These are phyloP conservation scores for Paedocypris micromegethes DNA, from an alignment of 2,797 vertebrate species.

Conservation along the genomic window DNA sequence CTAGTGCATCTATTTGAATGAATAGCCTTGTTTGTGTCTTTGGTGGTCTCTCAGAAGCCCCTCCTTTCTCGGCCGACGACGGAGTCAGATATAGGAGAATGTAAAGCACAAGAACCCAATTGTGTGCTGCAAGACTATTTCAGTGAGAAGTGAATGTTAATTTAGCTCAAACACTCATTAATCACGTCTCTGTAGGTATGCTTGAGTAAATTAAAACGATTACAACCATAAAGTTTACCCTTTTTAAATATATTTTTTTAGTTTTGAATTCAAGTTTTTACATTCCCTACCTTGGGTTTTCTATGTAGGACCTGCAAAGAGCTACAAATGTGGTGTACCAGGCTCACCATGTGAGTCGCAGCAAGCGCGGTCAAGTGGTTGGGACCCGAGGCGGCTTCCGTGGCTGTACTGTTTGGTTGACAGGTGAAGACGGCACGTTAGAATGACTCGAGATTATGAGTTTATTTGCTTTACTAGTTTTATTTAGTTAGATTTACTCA, in stretches of 20 bases:
- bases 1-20: slow-evolving; percentile 30
- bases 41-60: slow-evolving; percentile 7
- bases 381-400: slow-evolving; percentile 90
- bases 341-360: slow-evolving; percentile 91
- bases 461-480: too few relatives aligned
- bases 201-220: too few relatives aligned
- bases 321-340: slow-evolving; percentile 93
- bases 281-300: not conserved
- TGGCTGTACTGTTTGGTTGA: slow-evolving; percentile 96
- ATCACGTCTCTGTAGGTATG: not conserved
- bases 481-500: too few relatives aligned
- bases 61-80: slow-evolving; percentile 4
- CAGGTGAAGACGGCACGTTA: slow-evolving; percentile 65
- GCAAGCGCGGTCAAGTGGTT: slow-evolving; percentile 89
- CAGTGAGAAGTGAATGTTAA: not conserved
- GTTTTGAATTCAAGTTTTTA: not conserved
- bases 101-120: slow-evolving; percentile 12
- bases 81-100: not conserved
- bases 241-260: too few relatives aligned
- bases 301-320: slow-evolving; percentile 66
- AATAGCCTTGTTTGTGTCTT: slow-evolving; percentile 51
- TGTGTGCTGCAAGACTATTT: not conserved
- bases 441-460: not conserved
- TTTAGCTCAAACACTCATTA: not conserved
- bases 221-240: too few relatives aligned